Percentiles rank a stretch among this genome's conserved stretches.
Evolutionary conservation across 2,888 invertebrate species (phyloP).

Genomic region (Drosophila subquinaria): DNA sequence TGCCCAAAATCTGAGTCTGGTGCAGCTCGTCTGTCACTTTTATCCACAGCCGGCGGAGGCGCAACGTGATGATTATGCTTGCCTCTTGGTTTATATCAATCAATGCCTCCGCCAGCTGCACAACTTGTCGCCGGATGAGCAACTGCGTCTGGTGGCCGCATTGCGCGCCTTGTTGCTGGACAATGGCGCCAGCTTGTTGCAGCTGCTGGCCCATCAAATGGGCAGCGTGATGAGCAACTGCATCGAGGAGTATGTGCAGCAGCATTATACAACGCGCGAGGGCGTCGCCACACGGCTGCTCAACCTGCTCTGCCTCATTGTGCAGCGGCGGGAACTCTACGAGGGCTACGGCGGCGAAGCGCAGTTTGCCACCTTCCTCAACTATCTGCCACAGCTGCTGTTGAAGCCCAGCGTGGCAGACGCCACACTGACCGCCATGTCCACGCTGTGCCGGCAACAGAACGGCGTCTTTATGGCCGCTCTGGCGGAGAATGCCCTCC

Average conservation of each 20-base stretch:
- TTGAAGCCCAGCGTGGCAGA: constrained; percentile 86
- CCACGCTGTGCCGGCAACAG: constrained; percentile 87
- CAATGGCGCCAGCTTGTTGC: constrained; percentile 65
- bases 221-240: constrained; percentile 76
- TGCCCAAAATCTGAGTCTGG: constrained; percentile 87
- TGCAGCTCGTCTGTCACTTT: constrained; percentile 86
- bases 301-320: constrained; percentile 86
- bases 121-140: constrained; percentile 54
- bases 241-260: constrained; percentile 72
- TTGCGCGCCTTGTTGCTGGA: constrained; percentile 71
- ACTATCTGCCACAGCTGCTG: constrained; percentile 87
- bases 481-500: constrained; percentile 85
- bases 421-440: constrained; percentile 87
- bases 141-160: constrained; percentile 68
- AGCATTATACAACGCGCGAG: constrained; percentile 69
- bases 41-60: constrained; percentile 49
- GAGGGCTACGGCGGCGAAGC: constrained; percentile 77
- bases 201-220: constrained; percentile 62
- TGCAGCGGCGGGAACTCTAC: constrained; percentile 84
- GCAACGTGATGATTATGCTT: constrained; percentile 37
- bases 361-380: constrained; percentile 86
- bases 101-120: constrained; percentile 49
- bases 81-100: constrained; percentile 50
- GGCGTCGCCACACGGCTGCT: constrained; percentile 85
- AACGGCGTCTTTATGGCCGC: constrained; percentile 86